Evolutionary conservation across 2,113 vertebrate genomes (phyloP), one percentile per base, ranked within the genome.

Genomic region (Pica pica): DNA sequence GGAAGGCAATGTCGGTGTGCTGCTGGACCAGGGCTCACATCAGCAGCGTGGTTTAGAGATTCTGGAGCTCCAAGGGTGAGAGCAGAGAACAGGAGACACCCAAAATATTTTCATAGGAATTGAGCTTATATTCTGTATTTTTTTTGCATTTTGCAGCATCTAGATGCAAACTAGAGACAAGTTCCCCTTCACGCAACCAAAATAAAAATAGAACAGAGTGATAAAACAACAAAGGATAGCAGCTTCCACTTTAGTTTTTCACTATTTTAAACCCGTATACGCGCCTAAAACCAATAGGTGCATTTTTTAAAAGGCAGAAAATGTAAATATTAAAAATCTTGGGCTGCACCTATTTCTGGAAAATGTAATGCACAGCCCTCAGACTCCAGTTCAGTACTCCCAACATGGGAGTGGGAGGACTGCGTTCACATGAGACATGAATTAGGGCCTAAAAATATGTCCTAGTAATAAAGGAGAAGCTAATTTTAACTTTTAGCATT

Each of bases 401-500:
- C 76, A 89, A 1, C 0, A 1, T 71, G 78, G 73, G 73, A 71
- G 88, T 94, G 83, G 89, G 95, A 92, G 83, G 76, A 87, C 41
- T 89, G 83, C 2, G 0, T 74, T 92, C 76, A 89, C 44, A 93
- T 42, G 47, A 96, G 82, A 92, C 67, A 55, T 88, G 85, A 95
- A 93, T 94, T 94, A 94, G 60, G 35, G 17, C 76, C 88, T 95
- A 97, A 96, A 94, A 93, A 94, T 95, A 94, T 1, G 31, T 57
- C 61, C 76, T 92, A 90, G 83, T 92, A 95, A 94, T 90, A 92
- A 93, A 74, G 33, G 21, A 77, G 33, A 85, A 70, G 27, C 44
- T 67, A 75, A 94, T 94, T 95, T 95, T 92, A 88, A 83, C 50
- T 63, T 93, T 39, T 41, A 90, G 61, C 76, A 65, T 35, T 69